Conservation (phyloP, 2,797 vertebrate species). For the Alcedo atthis region DNA sequence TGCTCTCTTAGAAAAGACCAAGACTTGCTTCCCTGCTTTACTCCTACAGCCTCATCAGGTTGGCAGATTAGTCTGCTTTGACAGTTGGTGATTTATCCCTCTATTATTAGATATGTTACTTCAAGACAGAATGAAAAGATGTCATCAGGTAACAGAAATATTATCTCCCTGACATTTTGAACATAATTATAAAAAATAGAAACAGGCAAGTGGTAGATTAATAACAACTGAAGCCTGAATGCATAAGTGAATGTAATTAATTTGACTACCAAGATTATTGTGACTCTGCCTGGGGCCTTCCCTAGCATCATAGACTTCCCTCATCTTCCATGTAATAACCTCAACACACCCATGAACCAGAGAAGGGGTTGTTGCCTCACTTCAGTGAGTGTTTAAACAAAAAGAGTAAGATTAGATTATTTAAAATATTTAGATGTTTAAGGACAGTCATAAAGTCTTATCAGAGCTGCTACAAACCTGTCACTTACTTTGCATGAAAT, state of each 20-base stretch:
- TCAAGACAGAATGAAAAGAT: slow-evolving; percentile 3
- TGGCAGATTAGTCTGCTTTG: background rate
- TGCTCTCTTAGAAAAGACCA: background rate
- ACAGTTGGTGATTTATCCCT: slow-evolving; percentile 14
- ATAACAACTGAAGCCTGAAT: background rate
- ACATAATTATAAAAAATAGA: background rate
- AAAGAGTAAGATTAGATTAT: background rate
- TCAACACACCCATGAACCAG: background rate
- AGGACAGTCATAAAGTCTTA: background rate
- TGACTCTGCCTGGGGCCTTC: background rate
- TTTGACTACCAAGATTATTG: background rate
- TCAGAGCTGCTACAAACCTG: background rate
- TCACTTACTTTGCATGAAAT: background rate
- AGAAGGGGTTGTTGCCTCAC: background rate
- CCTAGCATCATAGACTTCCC: background rate
- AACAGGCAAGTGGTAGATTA: background rate
- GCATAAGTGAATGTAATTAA: background rate
- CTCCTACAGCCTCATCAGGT: background rate
- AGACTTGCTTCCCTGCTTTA: background rate
- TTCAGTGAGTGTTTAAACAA: background rate
- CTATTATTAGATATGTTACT: slow-evolving; percentile 9
- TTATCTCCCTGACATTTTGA: background rate
- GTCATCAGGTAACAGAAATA: background rate
- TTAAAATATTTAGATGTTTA: background rate
- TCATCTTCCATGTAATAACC: background rate